phyloP scores from a whole-genome alignment of 2,113 vertebrate genomes.

The Centropus bengalensis region DNA sequence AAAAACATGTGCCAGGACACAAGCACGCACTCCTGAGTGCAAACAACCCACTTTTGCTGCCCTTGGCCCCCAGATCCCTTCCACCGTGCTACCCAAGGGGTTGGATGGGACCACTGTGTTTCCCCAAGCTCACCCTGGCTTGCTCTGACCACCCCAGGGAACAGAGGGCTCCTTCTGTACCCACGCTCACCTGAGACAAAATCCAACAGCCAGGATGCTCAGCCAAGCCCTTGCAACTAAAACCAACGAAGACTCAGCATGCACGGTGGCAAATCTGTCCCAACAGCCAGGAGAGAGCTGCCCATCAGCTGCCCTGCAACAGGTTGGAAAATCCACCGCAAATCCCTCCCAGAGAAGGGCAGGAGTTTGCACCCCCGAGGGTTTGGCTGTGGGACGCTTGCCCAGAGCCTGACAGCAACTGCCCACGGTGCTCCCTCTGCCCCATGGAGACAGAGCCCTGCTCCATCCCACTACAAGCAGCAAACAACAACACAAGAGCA shows the following conservation, averaged over 20 bases:
- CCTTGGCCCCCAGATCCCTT: background rate
- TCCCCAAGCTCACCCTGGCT: background rate
- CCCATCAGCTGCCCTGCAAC: background rate
- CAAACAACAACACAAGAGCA: background rate
- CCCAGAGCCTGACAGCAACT: background rate
- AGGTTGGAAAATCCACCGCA: fast-evolving
- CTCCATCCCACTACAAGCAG: background rate
- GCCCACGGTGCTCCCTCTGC: too few relatives aligned
- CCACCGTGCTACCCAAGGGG: background rate
- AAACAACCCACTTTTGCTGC: background rate
- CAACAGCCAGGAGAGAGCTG: background rate
- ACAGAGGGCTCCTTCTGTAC: background rate
- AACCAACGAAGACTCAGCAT: background rate
- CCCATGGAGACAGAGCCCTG: too few relatives aligned
- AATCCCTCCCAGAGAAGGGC: background rate
- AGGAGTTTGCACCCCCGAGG: background rate
- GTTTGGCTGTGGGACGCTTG: background rate
- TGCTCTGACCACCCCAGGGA: fast-evolving
- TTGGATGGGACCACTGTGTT: fast-evolving
- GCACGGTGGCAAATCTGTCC: fast-evolving
- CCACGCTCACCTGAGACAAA: fast-evolving
- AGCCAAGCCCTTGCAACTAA: background rate
- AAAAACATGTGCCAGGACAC: fast-evolving
- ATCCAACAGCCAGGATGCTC: background rate
- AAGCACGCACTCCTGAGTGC: background rate